Percentiles rank a stretch among this genome's conserved stretches.
Evolutionary conservation across 35 echinoderm and acorn worm species (phyloP).

Genomic region (Apostichopus californicus): DNA sequence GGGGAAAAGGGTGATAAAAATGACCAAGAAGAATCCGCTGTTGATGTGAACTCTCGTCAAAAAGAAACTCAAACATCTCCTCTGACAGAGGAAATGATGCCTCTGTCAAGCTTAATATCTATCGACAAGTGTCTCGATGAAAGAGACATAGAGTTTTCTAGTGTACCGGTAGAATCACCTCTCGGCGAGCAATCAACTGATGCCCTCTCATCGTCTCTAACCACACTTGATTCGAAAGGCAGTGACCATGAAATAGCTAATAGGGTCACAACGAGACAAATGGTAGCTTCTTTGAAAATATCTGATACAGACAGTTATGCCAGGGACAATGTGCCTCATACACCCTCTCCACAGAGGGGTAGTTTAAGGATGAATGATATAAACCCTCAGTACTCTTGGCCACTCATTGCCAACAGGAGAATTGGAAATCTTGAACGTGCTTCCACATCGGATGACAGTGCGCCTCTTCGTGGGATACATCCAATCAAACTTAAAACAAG

Average conservation of each 20-base stretch:
- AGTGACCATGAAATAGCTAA: background rate
- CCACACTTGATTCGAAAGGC: no score
- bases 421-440: background rate
- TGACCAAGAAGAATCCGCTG: background rate
- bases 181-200: background rate
- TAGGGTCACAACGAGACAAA: background rate
- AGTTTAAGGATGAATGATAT: background rate
- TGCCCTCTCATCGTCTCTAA: background rate
- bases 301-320: no score
- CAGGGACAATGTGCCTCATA: background rate
- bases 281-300: background rate
- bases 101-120: background rate
- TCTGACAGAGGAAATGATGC: background rate
- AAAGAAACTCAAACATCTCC: background rate
- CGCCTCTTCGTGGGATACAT: background rate
- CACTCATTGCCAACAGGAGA: background rate
- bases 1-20: background rate
- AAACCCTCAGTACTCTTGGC: slow-evolving; percentile 27
- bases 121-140: background rate
- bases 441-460: background rate
- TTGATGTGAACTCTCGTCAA: background rate
- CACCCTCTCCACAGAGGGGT: slow-evolving; percentile 7
- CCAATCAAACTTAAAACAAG: background rate
- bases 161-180: background rate
- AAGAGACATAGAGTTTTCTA: background rate